Conservation (phyloP, 2,113 vertebrate genomes). For the Chaetura pelagica region DNA sequence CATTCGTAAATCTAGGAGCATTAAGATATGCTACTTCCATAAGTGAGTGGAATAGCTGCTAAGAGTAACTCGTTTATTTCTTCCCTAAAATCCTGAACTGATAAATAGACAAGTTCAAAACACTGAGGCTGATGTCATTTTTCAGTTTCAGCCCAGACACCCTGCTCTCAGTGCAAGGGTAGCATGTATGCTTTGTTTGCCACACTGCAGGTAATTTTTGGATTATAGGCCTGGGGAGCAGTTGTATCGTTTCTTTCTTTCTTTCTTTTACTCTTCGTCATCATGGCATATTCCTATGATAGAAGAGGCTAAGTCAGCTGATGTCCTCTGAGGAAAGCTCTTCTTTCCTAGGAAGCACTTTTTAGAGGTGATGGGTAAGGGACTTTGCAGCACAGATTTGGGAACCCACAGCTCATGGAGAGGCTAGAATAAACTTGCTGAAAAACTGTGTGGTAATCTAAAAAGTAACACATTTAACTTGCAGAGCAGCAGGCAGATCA, state of each 20-base stretch:
- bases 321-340: background rate
- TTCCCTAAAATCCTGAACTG: background rate
- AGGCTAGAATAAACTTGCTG: background rate
- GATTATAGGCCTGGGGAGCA: background rate
- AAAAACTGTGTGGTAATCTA: background rate
- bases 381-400: background rate
- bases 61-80: background rate
- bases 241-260: no score
- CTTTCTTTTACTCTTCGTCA: fast-evolving
- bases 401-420: background rate
- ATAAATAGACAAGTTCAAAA: background rate
- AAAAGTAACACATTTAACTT: background rate
- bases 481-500: background rate
- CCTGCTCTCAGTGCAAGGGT: no score
- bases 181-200: fast-evolving
- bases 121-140: background rate
- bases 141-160: background rate
- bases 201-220: background rate
- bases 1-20: background rate
- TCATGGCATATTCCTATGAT: background rate
- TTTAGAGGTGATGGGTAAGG: background rate
- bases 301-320: background rate
- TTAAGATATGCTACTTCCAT: background rate
- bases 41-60: background rate
- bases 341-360: background rate